Base-by-base conservation (phyloP, 2,888 invertebrate species). In the Xestoiulus laeticollis region DNA sequence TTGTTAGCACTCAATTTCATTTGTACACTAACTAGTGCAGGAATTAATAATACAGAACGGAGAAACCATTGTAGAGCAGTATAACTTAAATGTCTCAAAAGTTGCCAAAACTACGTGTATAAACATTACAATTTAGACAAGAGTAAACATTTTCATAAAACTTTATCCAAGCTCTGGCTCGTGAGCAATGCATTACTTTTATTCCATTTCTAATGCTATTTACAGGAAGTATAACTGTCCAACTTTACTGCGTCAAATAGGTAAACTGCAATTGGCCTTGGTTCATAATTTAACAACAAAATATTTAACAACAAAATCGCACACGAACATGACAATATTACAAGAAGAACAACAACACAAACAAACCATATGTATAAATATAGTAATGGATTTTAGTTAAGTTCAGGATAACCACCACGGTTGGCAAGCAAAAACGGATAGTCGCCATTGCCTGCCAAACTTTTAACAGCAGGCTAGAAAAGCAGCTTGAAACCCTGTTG, bases 251-350 rank as follows among this genome's bases (percentile, higher is more conserved):
- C 22, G 22, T 22, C 59, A 68, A 68, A 68, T 26, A 68, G 59
- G 59, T n/a, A 68, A 8, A 68, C 22, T 10, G 22, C 59, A 68
- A 59, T 19, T 22, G 59, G 22, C 59, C 59, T 68, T 68, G 59
- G 59, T 26, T 22, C 59, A 22, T 8, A 68, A 68, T 22, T 68
- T 68, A 68, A 68, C 59, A 68, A 68, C 22, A 22, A 68, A 5
- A 68, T 68, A 68, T 22, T 68, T 68, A 68, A 68, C 59, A 68
- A 68, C 22, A 22, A 68, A 5, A 68, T 68, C 12, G 26, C 12
- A 22, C 59, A 68, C 59, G 59, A 68, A 68, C 59, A 68, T 68
- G 59, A 68, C 59, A 68, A 68, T 68, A 68, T 19, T 68, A 10
- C 59, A 68, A 1, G 26, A 68, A 22, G 22, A 68, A 68, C 59